Evolutionary conservation across 2,113 vertebrate species (phyloP).

Genomic region (Pionites leucogaster): DNA sequence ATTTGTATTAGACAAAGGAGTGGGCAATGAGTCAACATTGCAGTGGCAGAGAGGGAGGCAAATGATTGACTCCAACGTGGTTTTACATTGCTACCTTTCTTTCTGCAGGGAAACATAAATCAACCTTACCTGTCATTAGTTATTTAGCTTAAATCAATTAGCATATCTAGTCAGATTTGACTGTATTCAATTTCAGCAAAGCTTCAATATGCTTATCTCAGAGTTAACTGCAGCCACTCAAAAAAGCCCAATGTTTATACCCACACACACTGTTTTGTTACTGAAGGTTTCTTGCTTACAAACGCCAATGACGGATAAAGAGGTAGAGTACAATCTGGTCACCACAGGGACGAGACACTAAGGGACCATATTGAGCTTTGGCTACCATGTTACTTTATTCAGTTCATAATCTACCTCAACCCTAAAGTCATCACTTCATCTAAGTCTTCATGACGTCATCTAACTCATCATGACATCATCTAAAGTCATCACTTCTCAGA

Average conservation of each 20-base stretch:
- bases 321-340: not conserved
- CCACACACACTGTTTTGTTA: not conserved
- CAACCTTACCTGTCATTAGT: not conserved
- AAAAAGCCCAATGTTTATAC: not conserved
- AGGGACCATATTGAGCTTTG: accelerated
- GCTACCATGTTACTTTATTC: not conserved
- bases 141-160: not conserved
- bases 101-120: not conserved
- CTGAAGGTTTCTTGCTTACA: not conserved
- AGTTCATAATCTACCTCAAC: not conserved
- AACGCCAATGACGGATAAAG: not conserved
- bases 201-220: not conserved
- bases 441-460: no score
- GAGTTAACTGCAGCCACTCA: not conserved
- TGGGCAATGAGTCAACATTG: not conserved
- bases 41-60: not conserved
- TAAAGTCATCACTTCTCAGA: not conserved
- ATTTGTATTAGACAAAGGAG: not conserved
- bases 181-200: not conserved
- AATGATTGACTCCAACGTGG: not conserved
- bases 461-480: not conserved
- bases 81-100: not conserved
- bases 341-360: not conserved
- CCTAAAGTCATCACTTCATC: not conserved
- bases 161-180: not conserved